phyloP scores from a whole-genome alignment of 1,140 invertebrate genomes.

The Zaprionus ghesquierei region DNA sequence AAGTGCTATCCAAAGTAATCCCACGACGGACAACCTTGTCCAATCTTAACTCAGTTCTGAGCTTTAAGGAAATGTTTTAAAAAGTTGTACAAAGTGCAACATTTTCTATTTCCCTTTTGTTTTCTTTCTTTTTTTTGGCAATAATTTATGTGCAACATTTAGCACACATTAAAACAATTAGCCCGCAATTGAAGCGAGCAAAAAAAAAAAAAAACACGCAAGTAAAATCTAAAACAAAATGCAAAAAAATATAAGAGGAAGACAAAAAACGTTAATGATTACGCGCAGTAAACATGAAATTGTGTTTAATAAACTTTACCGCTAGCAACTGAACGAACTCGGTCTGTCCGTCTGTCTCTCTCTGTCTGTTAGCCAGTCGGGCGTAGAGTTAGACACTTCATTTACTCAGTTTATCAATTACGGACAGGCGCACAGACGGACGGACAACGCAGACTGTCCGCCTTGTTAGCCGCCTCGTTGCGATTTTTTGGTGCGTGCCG shows the following conservation, averaged over 20 bases:
- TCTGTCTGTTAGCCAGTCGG: constrained; percentile 29
- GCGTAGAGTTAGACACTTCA: constrained; percentile 47
- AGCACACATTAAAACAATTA: constrained; percentile 57
- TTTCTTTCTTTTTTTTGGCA: constrained; percentile 18
- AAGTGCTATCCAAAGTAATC: neutral
- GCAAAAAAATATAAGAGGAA: constrained; percentile 10
- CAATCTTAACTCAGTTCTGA: neutral
- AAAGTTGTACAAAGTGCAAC: neutral
- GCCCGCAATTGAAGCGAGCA: constrained; percentile 50
- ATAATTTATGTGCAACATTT: constrained; percentile 39
- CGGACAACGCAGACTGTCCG: neutral
- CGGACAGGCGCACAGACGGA: constrained; percentile 44
- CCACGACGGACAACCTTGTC: neutral
- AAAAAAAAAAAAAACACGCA: too few species aligned
- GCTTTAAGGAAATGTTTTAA: neutral
- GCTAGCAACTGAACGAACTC: constrained; percentile 5
- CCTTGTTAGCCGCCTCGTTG: constrained; percentile 60
- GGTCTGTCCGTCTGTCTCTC: neutral
- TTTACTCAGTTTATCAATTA: constrained; percentile 76
- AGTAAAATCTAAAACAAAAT: neutral
- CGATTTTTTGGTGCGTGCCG: constrained; percentile 50
- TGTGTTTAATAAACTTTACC: constrained; percentile 57
- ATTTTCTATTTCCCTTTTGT: neutral
- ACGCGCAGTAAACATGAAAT: constrained; percentile 45
- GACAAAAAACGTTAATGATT: constrained; percentile 28